Conservation (phyloP, 1,140 invertebrate species). For the Drosophila funebris region DNA sequence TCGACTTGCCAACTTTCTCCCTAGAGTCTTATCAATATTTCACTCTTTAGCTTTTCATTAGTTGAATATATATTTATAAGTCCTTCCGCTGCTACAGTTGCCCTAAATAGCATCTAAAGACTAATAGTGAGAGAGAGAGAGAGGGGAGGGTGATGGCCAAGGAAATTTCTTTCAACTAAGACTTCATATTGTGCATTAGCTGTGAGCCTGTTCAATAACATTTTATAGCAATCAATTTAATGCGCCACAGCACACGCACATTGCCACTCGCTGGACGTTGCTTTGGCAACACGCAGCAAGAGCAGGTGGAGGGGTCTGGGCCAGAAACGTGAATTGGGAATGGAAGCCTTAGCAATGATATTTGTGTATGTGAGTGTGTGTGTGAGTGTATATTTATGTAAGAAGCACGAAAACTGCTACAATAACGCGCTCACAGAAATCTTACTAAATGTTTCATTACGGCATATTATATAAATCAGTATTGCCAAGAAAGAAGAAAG, state of each 20-base stretch:
- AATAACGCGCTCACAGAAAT: constrained; percentile 65
- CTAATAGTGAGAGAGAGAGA: background rate
- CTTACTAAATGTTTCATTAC: constrained; percentile 76
- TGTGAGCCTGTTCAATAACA: constrained; percentile 50
- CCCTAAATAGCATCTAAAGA: constrained; percentile 7
- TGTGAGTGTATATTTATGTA: constrained; percentile 8
- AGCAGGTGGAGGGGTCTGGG: background rate
- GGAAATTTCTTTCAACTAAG: constrained; percentile 29
- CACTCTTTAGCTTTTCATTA: constrained; percentile 48
- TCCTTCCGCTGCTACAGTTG: constrained; percentile 45
- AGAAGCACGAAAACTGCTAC: constrained; percentile 55
- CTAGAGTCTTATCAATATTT: constrained; percentile 44
- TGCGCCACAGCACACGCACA: constrained; percentile 71
- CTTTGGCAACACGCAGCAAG: constrained; percentile 34
- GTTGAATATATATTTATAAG: constrained; percentile 49
- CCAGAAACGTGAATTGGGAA: background rate
- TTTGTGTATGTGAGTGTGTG: background rate
- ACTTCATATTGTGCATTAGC: constrained; percentile 43
- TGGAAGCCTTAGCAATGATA: constrained; percentile 54
- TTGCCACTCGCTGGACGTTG: constrained; percentile 50
- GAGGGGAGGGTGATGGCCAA: background rate
- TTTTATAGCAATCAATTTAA: constrained; percentile 78
- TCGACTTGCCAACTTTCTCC: constrained; percentile 7
- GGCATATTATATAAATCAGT: constrained; percentile 14
- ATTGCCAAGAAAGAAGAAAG: constrained; percentile 8